Evolutionary conservation across 2,888 invertebrate genomes (phyloP).

Genomic region (Carpatolechia fugitivella): DNA sequence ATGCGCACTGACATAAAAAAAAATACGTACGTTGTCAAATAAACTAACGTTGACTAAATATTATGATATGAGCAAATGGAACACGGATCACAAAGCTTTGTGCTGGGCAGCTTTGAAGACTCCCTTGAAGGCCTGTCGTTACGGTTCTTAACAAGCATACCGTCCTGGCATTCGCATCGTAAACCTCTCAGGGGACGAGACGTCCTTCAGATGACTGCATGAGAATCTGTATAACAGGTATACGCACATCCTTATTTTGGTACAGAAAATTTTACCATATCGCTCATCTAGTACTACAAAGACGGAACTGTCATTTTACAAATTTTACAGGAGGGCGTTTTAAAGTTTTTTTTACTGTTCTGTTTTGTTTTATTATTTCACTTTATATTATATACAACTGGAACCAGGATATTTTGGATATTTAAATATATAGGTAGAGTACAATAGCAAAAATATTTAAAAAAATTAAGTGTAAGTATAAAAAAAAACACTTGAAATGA

Average conservation of each 20-base stretch:
- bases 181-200: slow-evolving; percentile 4
- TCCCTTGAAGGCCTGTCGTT: slow-evolving; percentile 24
- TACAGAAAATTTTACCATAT: background rate
- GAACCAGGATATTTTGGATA: no score
- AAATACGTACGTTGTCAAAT: slow-evolving; percentile 20
- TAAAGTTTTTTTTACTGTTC: no score
- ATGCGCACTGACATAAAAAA: no score
- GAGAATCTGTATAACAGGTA: background rate
- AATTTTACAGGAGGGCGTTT: no score
- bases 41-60: slow-evolving; percentile 19
- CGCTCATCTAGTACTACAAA: no score
- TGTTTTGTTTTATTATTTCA: no score
- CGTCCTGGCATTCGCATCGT: slow-evolving; percentile 9
- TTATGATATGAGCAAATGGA: slow-evolving; percentile 35
- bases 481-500: no score
- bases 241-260: background rate
- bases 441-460: no score
- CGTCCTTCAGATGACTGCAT: background rate
- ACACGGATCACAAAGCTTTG: slow-evolving; percentile 42
- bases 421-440: no score
- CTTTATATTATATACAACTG: no score
- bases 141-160: slow-evolving; percentile 24
- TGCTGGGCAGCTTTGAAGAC: slow-evolving; percentile 29
- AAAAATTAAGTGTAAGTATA: no score
- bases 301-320: no score